These are phyloP conservation scores for Cynoglossus semilaevis DNA, from an alignment of 2,113 vertebrate species.

Conservation along the genomic window DNA sequence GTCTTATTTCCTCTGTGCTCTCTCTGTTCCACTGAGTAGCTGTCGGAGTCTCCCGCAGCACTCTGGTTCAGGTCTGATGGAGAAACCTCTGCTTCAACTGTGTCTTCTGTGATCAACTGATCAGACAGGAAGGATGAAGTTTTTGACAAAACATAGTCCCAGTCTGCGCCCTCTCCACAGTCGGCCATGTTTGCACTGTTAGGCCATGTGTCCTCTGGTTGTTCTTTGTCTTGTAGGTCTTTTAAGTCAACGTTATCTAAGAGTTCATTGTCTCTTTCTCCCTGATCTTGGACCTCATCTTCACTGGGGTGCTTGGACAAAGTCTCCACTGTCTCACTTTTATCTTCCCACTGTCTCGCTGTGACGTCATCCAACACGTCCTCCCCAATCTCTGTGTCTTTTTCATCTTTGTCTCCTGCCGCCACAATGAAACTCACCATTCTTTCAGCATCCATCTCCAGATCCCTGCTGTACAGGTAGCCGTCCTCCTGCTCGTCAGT, in stretches of 20 bases:
- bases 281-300: conserved; percentile 23
- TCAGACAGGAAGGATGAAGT: conserved; percentile 16
- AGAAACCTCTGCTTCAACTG: conserved; percentile 9
- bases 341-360: neutral
- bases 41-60: conserved; percentile 11
- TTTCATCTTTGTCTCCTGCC: conserved; percentile 2
- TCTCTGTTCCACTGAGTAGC: conserved; percentile 20
- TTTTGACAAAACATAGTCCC: conserved; percentile 28
- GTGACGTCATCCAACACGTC: neutral
- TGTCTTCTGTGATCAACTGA: conserved; percentile 28
- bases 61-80: conserved; percentile 15
- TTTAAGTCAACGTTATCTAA: neutral
- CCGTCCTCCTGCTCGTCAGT: conserved; percentile 15
- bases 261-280: conserved; percentile 12
- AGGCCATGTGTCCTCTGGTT: conserved; percentile 4
- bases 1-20: conserved; percentile 2
- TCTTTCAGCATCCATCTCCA: conserved; percentile 15
- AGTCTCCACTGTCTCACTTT: conserved; percentile 24
- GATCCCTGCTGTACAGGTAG: conserved; percentile 33
- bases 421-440: neutral
- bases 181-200: neutral
- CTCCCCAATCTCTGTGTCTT: conserved; percentile 1
- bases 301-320: conserved; percentile 49
- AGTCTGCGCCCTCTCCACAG: neutral
- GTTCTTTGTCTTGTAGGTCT: conserved; percentile 1